Evolutionary conservation across 2,113 vertebrate species (phyloP).

Genomic region (Eleginops maclovinus): DNA sequence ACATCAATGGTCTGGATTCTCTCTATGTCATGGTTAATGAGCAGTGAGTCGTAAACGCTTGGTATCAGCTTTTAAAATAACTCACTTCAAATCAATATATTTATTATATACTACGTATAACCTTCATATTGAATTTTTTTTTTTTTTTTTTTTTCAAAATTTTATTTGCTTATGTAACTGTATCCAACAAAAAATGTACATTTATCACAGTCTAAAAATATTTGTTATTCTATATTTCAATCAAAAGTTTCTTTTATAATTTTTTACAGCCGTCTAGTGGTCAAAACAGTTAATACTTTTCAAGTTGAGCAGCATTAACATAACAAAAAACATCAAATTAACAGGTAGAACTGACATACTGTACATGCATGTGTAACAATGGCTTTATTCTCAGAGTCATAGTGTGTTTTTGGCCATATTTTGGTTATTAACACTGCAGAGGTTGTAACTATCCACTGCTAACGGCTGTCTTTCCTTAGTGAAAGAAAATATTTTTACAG

Average conservation of each 20-base stretch:
- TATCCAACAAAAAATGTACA: neutral
- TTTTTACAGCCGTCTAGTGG: neutral
- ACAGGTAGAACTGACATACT: neutral
- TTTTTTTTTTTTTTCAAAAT: too few species aligned
- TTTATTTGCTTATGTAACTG: too few species aligned
- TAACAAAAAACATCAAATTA: neutral
- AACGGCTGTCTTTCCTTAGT: conserved; percentile 5
- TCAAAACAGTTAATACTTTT: neutral
- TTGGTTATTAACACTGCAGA: conserved; percentile 52
- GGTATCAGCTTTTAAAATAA: neutral
- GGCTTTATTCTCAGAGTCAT: conserved; percentile 7
- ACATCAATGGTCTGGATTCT: neutral
- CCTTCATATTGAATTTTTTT: too few species aligned
- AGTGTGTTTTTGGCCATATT: conserved; percentile 1
- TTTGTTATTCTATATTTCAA: neutral
- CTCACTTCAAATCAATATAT: neutral
- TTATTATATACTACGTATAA: too few species aligned
- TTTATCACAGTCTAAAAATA: neutral
- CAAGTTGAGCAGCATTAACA: conserved; percentile 14
- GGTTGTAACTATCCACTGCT: conserved; percentile 7
- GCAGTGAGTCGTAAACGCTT: neutral
- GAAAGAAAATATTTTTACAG: neutral
- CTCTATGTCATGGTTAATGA: neutral
- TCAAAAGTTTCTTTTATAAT: neutral
- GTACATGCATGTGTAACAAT: neutral